These are phyloP conservation scores for Elephas maximus DNA, from an alignment of 2,113 vertebrate genomes.

Conservation along the genomic window DNA sequence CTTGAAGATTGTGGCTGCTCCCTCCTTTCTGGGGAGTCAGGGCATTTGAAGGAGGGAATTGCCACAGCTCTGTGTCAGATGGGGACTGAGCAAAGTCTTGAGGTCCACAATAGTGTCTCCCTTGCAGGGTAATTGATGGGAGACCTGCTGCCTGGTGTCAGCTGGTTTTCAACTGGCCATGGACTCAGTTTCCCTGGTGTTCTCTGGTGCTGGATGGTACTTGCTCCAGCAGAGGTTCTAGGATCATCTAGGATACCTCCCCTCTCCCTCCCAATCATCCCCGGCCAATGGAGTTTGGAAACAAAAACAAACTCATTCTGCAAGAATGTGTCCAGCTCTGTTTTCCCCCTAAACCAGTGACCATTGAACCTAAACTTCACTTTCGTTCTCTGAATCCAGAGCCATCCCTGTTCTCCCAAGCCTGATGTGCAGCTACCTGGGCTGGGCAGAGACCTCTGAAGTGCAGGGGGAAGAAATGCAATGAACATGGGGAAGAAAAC, in stretches of 20 bases:
- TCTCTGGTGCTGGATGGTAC: neutral
- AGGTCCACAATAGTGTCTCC: neutral
- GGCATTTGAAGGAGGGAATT: neutral
- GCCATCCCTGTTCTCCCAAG: neutral
- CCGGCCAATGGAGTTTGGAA: neutral
- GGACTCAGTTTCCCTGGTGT: neutral
- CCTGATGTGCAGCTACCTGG: too few species aligned
- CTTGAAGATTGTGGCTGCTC: neutral
- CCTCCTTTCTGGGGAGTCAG: neutral
- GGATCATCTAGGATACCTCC: neutral
- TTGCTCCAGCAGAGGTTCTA: neutral
- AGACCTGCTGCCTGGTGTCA: neutral
- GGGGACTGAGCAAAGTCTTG: neutral
- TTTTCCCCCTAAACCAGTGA: neutral
- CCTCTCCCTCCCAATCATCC: neutral
- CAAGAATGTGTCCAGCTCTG: neutral
- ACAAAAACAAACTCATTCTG: neutral
- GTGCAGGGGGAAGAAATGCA: neutral
- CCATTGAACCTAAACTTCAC: neutral
- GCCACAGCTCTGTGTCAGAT: neutral
- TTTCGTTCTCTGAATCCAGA: neutral
- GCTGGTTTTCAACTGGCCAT: neutral
- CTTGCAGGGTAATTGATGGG: neutral
- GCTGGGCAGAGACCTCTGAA: neutral
- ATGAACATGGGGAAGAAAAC: neutral